Evolutionary conservation across 2,113 vertebrate species (phyloP), one percentile per base, ranked within the genome.

Genomic region (Aix galericulata): DNA sequence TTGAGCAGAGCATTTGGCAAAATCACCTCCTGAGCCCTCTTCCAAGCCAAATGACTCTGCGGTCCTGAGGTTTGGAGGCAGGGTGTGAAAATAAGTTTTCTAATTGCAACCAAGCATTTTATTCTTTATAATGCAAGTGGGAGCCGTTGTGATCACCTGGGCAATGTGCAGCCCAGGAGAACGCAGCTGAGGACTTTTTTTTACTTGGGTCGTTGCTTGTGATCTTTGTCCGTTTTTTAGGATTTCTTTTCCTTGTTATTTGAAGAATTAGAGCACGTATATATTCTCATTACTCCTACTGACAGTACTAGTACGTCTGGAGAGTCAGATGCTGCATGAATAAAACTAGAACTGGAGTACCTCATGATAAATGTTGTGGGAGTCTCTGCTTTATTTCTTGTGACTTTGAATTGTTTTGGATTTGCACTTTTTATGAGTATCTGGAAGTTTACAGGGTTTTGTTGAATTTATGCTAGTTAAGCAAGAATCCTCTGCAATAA

Each of bases 401-500:
- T 23, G 31, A 50, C 34, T 86, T 36, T 23, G 78, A 62, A 27
- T 58, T 46, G n/a, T 27, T 68, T 48, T 34, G 14, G 59, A 13
- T 50, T 92, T 79, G 11, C 9, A 17, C 6, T 69, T 68, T 60
- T 55, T 46, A 16, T 42, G 64, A 60, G 34, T 31, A 50, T 52
- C 32, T 90, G 50, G 15, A 84, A 62, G 15, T 58, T 84, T 8
- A 31, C 14, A 62, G 38, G 82, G 21, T 50, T 76, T 64, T 32
- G 32, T 40, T 83, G 9, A n/a, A 20, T 66, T 86, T 86, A 21
- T 89, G 60, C 84, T 11, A 17, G 2, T 81, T 86, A 52, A 89
- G 46, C 53, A 91, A 69, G 38, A 96, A 69, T 81, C 20, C 4
- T 73, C 29, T 48, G 36, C 52, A 82, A 81, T 13, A 78, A 94